Percentiles rank a stretch among this genome's conserved stretches.
phyloP scores from a whole-genome alignment of 2,797 vertebrate species.

The Oreochromis grahami region DNA sequence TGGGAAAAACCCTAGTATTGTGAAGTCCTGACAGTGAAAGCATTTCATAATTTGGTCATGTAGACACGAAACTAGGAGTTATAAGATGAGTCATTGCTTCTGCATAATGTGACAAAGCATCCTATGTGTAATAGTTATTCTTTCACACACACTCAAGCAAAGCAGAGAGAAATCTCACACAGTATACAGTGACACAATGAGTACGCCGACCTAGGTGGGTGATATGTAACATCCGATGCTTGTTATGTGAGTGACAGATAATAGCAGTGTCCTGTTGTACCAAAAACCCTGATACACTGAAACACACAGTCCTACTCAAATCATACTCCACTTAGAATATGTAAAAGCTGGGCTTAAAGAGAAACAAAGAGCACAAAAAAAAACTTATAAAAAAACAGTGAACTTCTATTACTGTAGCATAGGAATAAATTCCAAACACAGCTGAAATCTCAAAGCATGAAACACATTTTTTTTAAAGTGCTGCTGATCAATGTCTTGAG shows the following conservation, averaged over 20 bases:
- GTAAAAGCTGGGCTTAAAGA: neutral
- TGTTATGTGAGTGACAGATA: conserved; percentile 33
- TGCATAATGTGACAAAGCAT: neutral
- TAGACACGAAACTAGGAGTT: neutral
- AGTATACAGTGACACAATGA: conserved; percentile 10
- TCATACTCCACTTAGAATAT: neutral
- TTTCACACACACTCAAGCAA: neutral
- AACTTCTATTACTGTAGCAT: neutral
- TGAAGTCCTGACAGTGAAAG: neutral
- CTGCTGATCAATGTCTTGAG: neutral
- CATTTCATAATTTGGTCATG: neutral
- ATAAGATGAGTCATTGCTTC: neutral
- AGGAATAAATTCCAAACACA: conserved; percentile 14
- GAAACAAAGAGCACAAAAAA: neutral
- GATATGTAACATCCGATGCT: conserved; percentile 16
- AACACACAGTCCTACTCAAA: neutral
- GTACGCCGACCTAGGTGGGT: neutral
- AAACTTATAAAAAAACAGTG: neutral
- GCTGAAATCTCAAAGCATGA: conserved; percentile 8
- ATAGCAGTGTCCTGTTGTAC: conserved; percentile 39
- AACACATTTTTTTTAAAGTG: neutral
- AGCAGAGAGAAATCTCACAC: conserved; percentile 10
- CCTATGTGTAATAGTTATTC: neutral
- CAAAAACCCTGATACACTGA: neutral
- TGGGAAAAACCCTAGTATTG: neutral